Percentiles rank a stretch among this genome's conserved stretches.
phyloP scores from a whole-genome alignment of 2,888 invertebrate species.

The Sarcophaga rosellei region DNA sequence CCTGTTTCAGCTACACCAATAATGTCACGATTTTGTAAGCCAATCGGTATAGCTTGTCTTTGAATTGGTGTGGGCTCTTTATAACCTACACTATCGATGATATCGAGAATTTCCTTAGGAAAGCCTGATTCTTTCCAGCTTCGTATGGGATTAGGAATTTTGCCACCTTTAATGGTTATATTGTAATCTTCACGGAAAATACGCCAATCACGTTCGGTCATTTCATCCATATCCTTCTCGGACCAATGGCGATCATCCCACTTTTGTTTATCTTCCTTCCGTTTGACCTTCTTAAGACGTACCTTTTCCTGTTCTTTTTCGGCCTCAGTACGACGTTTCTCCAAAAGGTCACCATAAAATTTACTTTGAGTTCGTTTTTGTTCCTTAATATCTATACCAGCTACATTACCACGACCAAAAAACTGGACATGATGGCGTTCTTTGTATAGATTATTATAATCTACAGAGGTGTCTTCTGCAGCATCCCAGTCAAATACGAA shows the following conservation, averaged over 20 bases:
- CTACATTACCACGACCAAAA: conserved; percentile 98
- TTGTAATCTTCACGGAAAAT: conserved; percentile 99
- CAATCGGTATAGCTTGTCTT: conserved; percentile 99
- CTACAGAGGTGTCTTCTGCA: conserved; percentile 98
- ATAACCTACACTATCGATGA: conserved; percentile 97
- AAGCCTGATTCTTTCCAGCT: conserved; percentile 97
- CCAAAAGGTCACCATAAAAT: conserved; percentile 97
- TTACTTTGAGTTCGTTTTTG: conserved; percentile 97
- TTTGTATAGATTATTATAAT: conserved; percentile 98
- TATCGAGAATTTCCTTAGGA: conserved; percentile 94
- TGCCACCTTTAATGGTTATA: conserved; percentile 98
- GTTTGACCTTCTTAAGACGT: conserved; percentile 94
- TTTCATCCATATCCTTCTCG: conserved; percentile 95
- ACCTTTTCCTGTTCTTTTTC: conserved; percentile 98
- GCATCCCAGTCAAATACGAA: conserved; percentile 99
- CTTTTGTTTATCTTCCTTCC: conserved; percentile 98
- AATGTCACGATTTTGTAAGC: conserved; percentile 95
- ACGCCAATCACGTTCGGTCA: conserved; percentile 99
- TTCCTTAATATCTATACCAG: conserved; percentile 96
- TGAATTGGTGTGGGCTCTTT: conserved; percentile 99
- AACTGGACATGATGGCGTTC: conserved; percentile 98
- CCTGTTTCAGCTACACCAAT: conserved; percentile 99
- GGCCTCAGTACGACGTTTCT: conserved; percentile 96
- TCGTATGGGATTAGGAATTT: conserved; percentile 97
- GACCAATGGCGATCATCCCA: conserved; percentile 99